A percentile compares a stretch with the other conserved stretches of the same genome.
phyloP scores from a whole-genome alignment of 2,888 invertebrate genomes.

The Drosophila pegasa region DNA sequence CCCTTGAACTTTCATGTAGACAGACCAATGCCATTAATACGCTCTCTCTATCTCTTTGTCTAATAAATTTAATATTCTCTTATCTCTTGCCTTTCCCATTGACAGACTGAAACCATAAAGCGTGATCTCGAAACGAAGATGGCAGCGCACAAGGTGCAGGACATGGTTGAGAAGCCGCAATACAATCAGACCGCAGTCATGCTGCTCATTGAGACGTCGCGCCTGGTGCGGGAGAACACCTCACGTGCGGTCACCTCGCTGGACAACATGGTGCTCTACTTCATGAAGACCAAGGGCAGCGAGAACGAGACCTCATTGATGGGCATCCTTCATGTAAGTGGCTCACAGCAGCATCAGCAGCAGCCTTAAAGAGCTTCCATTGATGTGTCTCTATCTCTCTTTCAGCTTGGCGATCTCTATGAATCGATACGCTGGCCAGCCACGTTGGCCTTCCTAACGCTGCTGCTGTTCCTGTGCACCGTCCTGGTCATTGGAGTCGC shows the following conservation, averaged over 20 bases:
- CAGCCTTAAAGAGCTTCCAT: not conserved
- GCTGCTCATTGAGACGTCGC: conserved; percentile 89
- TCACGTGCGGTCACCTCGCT: conserved; percentile 88
- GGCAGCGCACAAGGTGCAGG: conserved; percentile 89
- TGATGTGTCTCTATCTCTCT: not conserved
- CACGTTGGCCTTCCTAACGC: conserved; percentile 84
- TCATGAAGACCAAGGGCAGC: conserved; percentile 84
- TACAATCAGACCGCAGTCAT: conserved; percentile 91
- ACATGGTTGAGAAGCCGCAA: conserved; percentile 91
- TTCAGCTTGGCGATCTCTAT: conserved; percentile 83
- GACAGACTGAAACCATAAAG: conserved; percentile 91
- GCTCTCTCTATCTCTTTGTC: not conserved
- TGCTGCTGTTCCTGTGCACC: conserved; percentile 83
- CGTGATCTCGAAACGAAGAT: conserved; percentile 90
- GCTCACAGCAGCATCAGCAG: not conserved
- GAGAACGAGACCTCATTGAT: conserved; percentile 84
- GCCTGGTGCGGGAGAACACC: conserved; percentile 90
- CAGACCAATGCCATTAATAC: not conserved
- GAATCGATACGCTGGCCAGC: conserved; percentile 85
- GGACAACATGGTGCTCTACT: conserved; percentile 85
- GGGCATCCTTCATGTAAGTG: conserved; percentile 83
- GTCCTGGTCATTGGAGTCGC: conserved; percentile 85
- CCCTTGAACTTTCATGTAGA: not conserved
- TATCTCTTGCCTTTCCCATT: conserved; percentile 47
- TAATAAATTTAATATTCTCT: not conserved